phyloP scores from a whole-genome alignment of 2,113 vertebrate genomes.

The Apeltes quadracus region DNA sequence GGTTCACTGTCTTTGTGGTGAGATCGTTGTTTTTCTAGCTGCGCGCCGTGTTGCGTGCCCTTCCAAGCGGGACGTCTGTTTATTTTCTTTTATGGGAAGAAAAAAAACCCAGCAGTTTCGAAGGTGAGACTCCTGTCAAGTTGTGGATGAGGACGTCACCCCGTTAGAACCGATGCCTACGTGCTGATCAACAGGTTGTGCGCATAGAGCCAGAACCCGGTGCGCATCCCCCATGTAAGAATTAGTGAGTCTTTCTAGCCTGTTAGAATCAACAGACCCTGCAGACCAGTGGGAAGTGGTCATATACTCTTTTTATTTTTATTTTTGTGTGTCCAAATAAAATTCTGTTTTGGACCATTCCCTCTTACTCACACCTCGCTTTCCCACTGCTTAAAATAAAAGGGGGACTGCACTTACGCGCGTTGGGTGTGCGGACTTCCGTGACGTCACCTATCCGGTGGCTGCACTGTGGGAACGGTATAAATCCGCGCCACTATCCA shows the following conservation, averaged over 20 bases:
- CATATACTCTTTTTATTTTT: fast-evolving
- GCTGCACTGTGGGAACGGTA: constrained; percentile 77
- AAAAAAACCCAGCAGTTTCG: background rate
- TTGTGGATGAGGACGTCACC: constrained; percentile 9
- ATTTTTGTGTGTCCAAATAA: background rate
- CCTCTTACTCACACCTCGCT: background rate
- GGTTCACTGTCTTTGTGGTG: background rate
- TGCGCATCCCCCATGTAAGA: background rate
- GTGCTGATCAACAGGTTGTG: constrained; percentile 54
- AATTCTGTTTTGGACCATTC: background rate
- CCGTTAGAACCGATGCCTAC: constrained; percentile 42
- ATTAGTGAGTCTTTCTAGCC: background rate
- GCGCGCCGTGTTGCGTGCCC: background rate
- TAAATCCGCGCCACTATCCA: constrained; percentile 70
- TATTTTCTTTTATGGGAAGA: background rate
- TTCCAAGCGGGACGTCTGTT: background rate
- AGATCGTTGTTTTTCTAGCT: background rate
- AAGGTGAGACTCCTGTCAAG: background rate
- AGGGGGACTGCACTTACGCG: constrained; percentile 33
- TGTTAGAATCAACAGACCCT: background rate
- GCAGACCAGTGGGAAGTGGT: background rate
- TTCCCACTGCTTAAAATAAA: background rate
- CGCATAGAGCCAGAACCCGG: background rate
- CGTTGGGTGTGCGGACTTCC: constrained; percentile 75
- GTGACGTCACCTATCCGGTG: constrained; percentile 68